A percentile compares a stretch with the other conserved stretches of the same genome.
Conservation (phyloP, 2,888 invertebrate species). For the Poecilus cupreus region DNA sequence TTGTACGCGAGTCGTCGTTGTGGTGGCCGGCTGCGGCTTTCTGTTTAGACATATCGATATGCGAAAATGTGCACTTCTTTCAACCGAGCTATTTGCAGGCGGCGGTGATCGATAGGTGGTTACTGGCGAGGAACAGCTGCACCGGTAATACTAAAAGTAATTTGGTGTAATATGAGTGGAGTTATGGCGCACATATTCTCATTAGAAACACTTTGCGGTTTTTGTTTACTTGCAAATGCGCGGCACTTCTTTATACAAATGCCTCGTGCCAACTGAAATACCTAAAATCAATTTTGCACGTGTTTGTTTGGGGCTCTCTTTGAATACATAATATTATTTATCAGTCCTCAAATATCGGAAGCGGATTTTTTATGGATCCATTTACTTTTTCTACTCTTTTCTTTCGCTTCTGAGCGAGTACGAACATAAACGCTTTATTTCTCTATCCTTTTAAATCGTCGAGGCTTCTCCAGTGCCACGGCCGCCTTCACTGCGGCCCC, state of each 20-base stretch:
- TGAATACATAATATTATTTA: conserved; percentile 58
- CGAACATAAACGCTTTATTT: conserved; percentile 50
- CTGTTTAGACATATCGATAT: conserved; percentile 29
- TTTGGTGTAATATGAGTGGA: conserved; percentile 51
- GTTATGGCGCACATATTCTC: conserved; percentile 57
- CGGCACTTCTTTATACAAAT: conserved; percentile 41
- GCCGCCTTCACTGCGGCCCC: background rate
- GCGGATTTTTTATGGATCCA: conserved; percentile 57
- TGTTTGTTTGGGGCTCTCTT: conserved; percentile 54
- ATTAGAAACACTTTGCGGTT: conserved; percentile 45
- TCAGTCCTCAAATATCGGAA: conserved; percentile 57
- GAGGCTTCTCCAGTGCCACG: background rate
- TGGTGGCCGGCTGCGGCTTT: background rate
- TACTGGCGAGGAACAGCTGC: conserved; percentile 52
- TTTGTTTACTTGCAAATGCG: conserved; percentile 43
- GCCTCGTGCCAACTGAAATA: conserved; percentile 40
- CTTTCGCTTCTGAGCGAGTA: conserved; percentile 31
- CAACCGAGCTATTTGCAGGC: conserved; percentile 7
- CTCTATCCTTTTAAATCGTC: conserved; percentile 52
- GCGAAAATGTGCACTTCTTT: conserved; percentile 41
- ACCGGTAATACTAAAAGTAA: conserved; percentile 50
- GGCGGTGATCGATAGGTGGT: conserved; percentile 55
- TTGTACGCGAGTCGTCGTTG: background rate
- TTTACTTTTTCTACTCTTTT: conserved; percentile 41
- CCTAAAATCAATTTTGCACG: conserved; percentile 59